phyloP scores from a whole-genome alignment of 2,113 vertebrate genomes.

The Cercopithecus mona region DNA sequence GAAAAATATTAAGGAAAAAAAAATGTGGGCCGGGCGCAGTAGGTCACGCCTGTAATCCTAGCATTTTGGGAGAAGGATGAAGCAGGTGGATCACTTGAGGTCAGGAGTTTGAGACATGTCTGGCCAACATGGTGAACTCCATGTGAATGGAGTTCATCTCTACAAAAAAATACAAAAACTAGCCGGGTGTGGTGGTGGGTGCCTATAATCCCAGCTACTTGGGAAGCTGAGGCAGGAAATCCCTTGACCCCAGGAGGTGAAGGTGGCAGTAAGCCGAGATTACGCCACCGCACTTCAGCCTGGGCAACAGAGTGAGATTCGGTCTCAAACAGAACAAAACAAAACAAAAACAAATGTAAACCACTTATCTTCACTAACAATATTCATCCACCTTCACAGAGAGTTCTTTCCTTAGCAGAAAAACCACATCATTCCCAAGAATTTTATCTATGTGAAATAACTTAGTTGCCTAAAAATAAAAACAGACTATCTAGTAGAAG shows the following conservation, averaged over 20 bases:
- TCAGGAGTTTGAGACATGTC: background rate
- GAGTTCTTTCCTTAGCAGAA: slow-evolving; percentile 7
- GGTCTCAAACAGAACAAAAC: background rate
- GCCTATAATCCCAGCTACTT: background rate
- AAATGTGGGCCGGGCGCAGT: background rate
- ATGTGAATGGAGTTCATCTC: background rate
- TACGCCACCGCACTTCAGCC: background rate
- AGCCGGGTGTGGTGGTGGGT: background rate
- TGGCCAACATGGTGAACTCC: background rate
- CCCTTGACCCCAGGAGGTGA: background rate
- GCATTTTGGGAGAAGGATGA: background rate
- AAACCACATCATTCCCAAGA: background rate
- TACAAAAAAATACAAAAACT: background rate
- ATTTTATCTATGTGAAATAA: background rate
- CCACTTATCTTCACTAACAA: background rate
- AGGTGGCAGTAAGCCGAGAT: background rate
- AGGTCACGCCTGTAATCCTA: background rate
- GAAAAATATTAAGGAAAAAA: too few species aligned
- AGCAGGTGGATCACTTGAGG: background rate
- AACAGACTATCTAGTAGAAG: background rate
- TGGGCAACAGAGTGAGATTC: background rate
- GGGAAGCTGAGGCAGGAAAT: background rate
- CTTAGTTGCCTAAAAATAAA: slow-evolving; percentile 4
- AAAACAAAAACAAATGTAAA: background rate
- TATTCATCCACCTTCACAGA: background rate